These are phyloP conservation scores for Scrobipalpa costella DNA, from an alignment of 2,888 invertebrate species.

Conservation along the genomic window DNA sequence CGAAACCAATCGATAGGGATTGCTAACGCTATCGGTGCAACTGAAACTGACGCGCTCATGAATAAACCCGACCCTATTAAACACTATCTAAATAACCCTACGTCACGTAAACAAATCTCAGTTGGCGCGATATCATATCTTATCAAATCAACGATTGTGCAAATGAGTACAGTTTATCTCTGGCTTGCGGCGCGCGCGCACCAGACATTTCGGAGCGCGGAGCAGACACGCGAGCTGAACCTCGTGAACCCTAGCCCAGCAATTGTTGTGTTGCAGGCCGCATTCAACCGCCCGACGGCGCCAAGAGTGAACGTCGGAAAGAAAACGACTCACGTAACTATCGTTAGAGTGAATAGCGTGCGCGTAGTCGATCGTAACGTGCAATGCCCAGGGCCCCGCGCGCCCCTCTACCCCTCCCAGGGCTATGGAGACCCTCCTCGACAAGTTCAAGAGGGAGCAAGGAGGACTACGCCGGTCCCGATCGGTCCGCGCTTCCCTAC, in stretches of 20 bases:
- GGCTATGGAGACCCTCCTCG: conserved; percentile 80
- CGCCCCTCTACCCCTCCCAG: conserved; percentile 64
- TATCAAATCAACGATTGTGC: conserved; percentile 74
- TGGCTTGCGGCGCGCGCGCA: conserved; percentile 47
- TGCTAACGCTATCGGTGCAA: not conserved
- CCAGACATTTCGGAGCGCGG: conserved; percentile 42
- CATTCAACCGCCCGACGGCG: conserved; percentile 70
- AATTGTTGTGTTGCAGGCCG: conserved; percentile 57
- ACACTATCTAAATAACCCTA: conserved; percentile 39
- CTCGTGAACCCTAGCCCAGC: conserved; percentile 61
- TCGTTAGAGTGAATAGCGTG: conserved; percentile 74
- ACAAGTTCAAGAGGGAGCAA: conserved; percentile 76
- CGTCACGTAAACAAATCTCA: conserved; percentile 74
- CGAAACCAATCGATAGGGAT: conserved; percentile 26
- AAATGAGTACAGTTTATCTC: conserved; percentile 67
- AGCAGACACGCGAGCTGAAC: conserved; percentile 49
- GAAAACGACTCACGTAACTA: conserved; percentile 72
- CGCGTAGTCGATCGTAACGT: conserved; percentile 74
- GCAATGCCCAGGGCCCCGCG: conserved; percentile 73
- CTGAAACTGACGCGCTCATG: conserved; percentile 4
- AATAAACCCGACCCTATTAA: conserved; percentile 20
- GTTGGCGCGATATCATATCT: conserved; percentile 64
- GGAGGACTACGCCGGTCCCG: conserved; percentile 82
- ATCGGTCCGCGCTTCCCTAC: conserved; percentile 86
- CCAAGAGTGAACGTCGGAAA: conserved; percentile 74